Base-by-base conservation (phyloP, 1,140 invertebrate genomes). In the Belonocnema kinseyi region DNA sequence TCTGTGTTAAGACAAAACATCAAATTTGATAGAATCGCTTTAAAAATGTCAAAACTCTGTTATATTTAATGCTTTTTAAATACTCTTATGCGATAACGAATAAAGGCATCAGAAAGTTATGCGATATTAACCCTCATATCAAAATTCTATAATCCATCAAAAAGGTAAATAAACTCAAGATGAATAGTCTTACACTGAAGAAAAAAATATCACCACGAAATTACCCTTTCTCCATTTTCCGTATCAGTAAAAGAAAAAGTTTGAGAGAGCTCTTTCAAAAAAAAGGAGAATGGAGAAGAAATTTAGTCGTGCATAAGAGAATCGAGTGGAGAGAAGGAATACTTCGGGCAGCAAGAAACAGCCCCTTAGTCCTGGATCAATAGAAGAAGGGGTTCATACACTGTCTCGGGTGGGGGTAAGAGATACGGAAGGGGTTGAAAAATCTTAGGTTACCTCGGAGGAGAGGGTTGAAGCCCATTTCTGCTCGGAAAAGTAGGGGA, bases 351-450 rank as follows among this genome's bases (percentile, higher is more conserved):
- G 85, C 86, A 90, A 91, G 90, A 88, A 90, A 87, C 85, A 80
- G 81, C 87, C 83, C 83, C 87, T 89, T 88, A 88, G 86, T 85
- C 81, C 79, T 79, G 86, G 89, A 90, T 89, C 89, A 88, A 90
- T 90, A 90, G 86, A 90, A 89, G 82, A 82, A 85, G 85, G 87
- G 87, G 82, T 80, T 80, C 77, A 73, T 74, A 79, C 77, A 77
- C 79, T 78, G 72, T 26, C 50, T 74, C n/a, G 66, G 75, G 82
- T 78, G 75, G 82, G 80, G 79, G 81, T 79, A 80, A 77, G 80
- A 82, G 82, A 77, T 76, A 52, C 75, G 79, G 83, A 87, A 87
- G 84, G 82, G 85, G 86, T 82, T 84, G 86, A 91, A 90, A 91
- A 90, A 90, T 91, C 89, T 89, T 90, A 90, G 85, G 81, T 88